These are phyloP conservation scores for Megalopta genalis DNA, from an alignment of 1,140 invertebrate species.

Conservation along the genomic window DNA sequence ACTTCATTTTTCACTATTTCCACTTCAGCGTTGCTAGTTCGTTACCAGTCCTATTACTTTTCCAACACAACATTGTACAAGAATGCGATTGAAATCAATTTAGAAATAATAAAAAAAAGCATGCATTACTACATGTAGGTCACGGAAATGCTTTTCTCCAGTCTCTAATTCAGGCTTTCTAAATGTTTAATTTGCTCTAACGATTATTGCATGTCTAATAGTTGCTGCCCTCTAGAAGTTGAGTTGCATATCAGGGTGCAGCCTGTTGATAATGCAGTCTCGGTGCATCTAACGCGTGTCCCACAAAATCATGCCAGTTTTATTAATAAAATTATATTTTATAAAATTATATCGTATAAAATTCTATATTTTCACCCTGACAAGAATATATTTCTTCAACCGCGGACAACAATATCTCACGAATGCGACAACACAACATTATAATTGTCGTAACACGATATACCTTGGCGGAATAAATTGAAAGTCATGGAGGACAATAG, in stretches of 20 bases:
- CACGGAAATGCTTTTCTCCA: not conserved
- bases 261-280: conserved; percentile 17
- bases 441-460: too few species aligned
- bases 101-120: not conserved
- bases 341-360: too few species aligned
- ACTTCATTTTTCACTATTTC: not conserved
- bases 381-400: too few species aligned
- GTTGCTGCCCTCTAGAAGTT: conserved; percentile 39
- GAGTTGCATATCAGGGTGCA: conserved; percentile 13
- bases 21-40: too few species aligned
- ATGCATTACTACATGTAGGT: not conserved
- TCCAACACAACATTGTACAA: not conserved
- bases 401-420: too few species aligned
- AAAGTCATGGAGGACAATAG: too few species aligned
- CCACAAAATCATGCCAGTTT: too few species aligned
- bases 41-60: too few species aligned
- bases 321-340: too few species aligned
- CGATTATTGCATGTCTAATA: not conserved
- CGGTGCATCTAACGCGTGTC: not conserved
- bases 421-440: too few species aligned
- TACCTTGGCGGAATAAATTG: too few species aligned
- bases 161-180: not conserved
- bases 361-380: too few species aligned
- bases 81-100: not conserved
- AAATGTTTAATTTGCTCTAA: not conserved